phyloP scores from a whole-genome alignment of 2,888 invertebrate species.

The Germaria angustata region DNA sequence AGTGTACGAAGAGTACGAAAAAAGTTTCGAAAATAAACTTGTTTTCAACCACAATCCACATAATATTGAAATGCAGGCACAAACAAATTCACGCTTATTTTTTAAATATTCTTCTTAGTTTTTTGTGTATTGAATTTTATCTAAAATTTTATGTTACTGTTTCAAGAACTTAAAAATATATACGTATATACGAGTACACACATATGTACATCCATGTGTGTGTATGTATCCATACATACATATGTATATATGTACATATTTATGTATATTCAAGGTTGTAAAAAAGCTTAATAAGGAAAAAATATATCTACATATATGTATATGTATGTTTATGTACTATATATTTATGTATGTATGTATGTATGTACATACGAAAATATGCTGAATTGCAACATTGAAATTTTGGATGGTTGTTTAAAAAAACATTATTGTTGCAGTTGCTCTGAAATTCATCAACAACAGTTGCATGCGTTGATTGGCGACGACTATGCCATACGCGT shows the following conservation, averaged over 20 bases:
- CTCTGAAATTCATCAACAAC: slow-evolving; percentile 43
- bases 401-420: slow-evolving; percentile 51
- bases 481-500: slow-evolving; percentile 19
- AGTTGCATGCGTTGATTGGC: slow-evolving; percentile 40
- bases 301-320: slow-evolving; percentile 4
- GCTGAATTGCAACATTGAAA: slow-evolving; percentile 67
- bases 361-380: slow-evolving; percentile 10
- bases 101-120: slow-evolving; percentile 20
- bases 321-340: too few relatives aligned
- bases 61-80: slow-evolving; percentile 52
- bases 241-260: too few relatives aligned
- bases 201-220: slow-evolving; percentile 58
- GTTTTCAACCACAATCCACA: slow-evolving; percentile 50
- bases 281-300: slow-evolving; percentile 32
- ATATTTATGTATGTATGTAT: neutral
- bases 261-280: slow-evolving; percentile 58
- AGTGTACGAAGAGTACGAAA: neutral
- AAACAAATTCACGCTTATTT: neutral
- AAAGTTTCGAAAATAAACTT: slow-evolving; percentile 58
- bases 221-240: too few relatives aligned
- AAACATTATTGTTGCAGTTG: slow-evolving; percentile 17
- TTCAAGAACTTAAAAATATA: slow-evolving; percentile 38
- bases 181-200: slow-evolving; percentile 4
- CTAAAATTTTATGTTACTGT: slow-evolving; percentile 50
- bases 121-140: neutral